Evolutionary conservation across 2,797 vertebrate genomes (phyloP).

Genomic region (Varecia variegata): DNA sequence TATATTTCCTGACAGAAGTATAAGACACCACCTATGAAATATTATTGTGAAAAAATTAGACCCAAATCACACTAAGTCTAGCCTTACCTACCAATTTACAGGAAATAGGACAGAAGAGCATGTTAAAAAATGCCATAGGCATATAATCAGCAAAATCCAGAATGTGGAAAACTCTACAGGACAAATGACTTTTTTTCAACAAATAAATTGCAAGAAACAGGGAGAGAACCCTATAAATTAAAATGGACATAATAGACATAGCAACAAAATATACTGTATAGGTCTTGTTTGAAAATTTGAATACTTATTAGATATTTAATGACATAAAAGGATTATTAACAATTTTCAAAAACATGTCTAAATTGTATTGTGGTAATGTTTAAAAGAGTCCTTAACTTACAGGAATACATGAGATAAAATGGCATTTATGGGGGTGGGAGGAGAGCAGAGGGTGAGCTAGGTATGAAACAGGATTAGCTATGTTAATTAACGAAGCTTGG

Average conservation of each 20-base stretch:
- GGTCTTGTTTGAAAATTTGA: slow-evolving; percentile 6
- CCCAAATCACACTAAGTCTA: neutral
- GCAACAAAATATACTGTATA: neutral
- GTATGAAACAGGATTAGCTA: neutral
- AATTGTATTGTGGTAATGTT: neutral
- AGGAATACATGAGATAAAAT: neutral
- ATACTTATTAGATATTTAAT: neutral
- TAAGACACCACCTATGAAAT: neutral
- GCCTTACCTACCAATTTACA: neutral
- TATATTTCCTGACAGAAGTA: neutral
- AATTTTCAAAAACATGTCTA: neutral
- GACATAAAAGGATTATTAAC: neutral
- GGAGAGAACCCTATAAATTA: neutral
- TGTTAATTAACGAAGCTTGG: neutral
- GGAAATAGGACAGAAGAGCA: neutral
- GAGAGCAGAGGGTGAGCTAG: neutral
- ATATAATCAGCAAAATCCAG: neutral
- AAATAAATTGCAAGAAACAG: neutral
- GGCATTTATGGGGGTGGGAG: neutral
- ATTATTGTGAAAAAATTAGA: neutral
- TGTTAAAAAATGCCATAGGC: neutral
- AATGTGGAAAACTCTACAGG: neutral
- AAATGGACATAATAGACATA: neutral
- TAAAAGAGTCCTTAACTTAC: neutral
- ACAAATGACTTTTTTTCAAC: neutral